Base-by-base conservation (phyloP, 2,113 vertebrate genomes). In the Mustela lutreola region DNA sequence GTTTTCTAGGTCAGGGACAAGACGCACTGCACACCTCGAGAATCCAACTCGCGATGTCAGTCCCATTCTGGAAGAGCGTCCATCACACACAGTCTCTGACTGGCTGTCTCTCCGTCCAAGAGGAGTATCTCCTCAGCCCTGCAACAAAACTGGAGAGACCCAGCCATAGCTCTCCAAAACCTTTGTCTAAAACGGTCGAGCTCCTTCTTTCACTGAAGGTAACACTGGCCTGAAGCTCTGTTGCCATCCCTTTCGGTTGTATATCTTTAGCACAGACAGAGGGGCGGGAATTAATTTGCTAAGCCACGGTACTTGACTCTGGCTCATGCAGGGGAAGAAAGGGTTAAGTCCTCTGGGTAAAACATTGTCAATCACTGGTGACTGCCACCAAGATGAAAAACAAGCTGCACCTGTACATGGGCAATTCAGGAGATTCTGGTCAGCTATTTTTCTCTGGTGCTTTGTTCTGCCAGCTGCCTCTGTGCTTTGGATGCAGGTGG, bases 401-500 rank as follows among this genome's bases (percentile, higher is more conserved):
- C 98, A 99, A 99, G 95, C 97, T 99, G 99, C 99, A 99, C 99
- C 99, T 99, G 99, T 99, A 98, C 94, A 15, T 92, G 94, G 98
- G 98, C 98, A 98, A 98, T 98, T 99, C 97, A 98, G 98, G 98
- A 97, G 98, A 98, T 98, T 98, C 98, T 98, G 98, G 98, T 97
- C 98, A 99, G 98, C 98, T 98, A 97, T 98, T 98, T 99, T 98
- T 97, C 98, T 98, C 97, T 97, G 96, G 50, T 26, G 97, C 99
- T 99, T 99, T 99, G 99, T 99, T 99, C 99, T 98, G 98, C 98
- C 99, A 99, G 99, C 99, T 99, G 99, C 99, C 98, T 98, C 97
- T 90, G 95, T 93, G 98, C 98, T 99, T 97, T 99, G 99, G 99
- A 99, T 99, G 99, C 99, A 99, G 99, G 99, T 99, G 99, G 98